Evolutionary conservation across 2,888 invertebrate genomes (phyloP), one percentile per base, ranked within the genome.

Genomic region (Oasisia sp.): DNA sequence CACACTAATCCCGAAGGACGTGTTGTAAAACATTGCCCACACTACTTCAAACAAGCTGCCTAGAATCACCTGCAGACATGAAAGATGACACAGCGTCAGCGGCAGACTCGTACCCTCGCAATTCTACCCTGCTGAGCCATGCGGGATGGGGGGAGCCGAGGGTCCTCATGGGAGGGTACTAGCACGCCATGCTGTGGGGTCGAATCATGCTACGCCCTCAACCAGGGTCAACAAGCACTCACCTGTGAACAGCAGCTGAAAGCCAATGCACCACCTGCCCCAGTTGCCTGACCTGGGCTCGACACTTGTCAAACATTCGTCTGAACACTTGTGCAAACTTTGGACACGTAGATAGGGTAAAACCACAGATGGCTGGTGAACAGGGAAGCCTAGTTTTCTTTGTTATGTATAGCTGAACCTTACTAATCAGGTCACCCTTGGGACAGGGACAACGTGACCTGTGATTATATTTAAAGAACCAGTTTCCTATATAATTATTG

Each of bases 31-130:
- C 96, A 97, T 98, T 94, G 99, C 98, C 99, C 99, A 99, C 95
- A 99, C 98, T 95, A 99, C 99, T 97, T 99, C 99, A 97, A 99
- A 99, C 97, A 99, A 99, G 97, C 99, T 99, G 96, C 99, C 99
- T 96, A 96, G 95, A 91, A 97, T 97, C 74, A 97, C 97, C 97
- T 97, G 94, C 8, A 44, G 44, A 74, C 45, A 89, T 32, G 45
- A 91, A n/a, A 92, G 74, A 74, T 74, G 74, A 74, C 74, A 74
- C 74, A 74, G 74, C 74, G 27, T 74, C 74, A 74, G 74, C 74
- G 74, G 50, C 74, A 19, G 74, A 27, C 74, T 74, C 74, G 74
- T 19, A 74, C 74, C 74, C 74, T 74, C 74, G n/a, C 74, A 74
- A 74, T 74, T 74, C 74, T 74, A 74, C 74, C 74, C 74, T 74